These are phyloP conservation scores for Drosophila atripex DNA, from an alignment of 2,888 invertebrate genomes.

Conservation along the genomic window DNA sequence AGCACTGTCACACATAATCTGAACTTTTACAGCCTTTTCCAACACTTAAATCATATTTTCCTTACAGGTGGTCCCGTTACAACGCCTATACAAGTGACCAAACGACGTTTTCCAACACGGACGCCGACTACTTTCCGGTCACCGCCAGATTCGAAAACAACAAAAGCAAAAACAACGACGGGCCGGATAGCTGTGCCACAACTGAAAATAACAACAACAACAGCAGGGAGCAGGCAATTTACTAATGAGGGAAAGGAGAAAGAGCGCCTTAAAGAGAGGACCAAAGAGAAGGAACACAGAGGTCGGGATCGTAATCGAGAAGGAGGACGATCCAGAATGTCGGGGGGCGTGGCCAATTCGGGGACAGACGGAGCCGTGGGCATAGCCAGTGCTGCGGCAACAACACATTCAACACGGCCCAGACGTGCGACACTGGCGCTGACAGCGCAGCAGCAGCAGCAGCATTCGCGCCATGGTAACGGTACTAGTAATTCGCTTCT, in stretches of 20 bases:
- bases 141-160: background rate
- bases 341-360: background rate
- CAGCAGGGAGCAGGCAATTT: background rate
- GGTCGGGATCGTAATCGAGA: background rate
- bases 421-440: constrained; percentile 1
- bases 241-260: background rate
- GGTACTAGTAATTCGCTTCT: constrained; percentile 11
- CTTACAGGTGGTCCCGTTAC: constrained; percentile 12
- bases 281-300: background rate
- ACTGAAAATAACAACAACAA: background rate
- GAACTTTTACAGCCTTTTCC: background rate
- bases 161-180: background rate
- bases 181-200: background rate
- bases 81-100: background rate
- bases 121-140: background rate
- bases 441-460: constrained; percentile 7
- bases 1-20: too few species aligned
- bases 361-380: background rate
- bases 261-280: background rate
- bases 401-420: background rate
- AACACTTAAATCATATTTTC: background rate
- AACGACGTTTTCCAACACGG: background rate
- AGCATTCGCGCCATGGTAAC: background rate
- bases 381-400: background rate
- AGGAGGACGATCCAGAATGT: background rate